phyloP scores from a whole-genome alignment of 2,888 invertebrate species.

The Andrena bucephala region DNA sequence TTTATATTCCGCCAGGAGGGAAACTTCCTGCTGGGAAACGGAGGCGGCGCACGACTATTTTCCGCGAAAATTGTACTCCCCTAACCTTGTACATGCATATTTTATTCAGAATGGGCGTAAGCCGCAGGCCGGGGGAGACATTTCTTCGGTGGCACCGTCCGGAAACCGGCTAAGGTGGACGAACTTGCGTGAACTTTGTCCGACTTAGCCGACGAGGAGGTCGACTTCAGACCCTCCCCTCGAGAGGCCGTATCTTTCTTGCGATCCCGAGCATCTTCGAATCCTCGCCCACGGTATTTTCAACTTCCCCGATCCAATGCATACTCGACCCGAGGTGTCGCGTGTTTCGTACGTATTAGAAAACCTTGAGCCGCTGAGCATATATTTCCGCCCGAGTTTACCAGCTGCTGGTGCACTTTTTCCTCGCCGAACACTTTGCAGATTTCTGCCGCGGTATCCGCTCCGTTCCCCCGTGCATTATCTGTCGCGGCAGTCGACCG shows the following conservation, averaged over 20 bases:
- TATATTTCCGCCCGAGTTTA: conserved; percentile 21
- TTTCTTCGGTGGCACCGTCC: conserved; percentile 61
- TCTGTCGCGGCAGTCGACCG: conserved; percentile 10
- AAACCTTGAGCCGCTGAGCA: background rate
- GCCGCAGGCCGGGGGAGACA: conserved; percentile 73
- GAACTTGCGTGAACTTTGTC: conserved; percentile 77
- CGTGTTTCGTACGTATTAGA: conserved; percentile 32
- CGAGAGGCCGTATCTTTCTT: conserved; percentile 16
- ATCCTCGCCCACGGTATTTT: conserved; percentile 30
- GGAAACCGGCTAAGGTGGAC: conserved; percentile 63
- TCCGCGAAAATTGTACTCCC: conserved; percentile 77
- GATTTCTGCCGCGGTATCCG: background rate
- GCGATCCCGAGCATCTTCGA: conserved; percentile 29
- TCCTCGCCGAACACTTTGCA: conserved; percentile 2
- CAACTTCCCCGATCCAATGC: conserved; percentile 45
- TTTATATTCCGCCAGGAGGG: conserved; percentile 49
- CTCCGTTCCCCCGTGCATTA: conserved; percentile 6
- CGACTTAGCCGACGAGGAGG: conserved; percentile 61
- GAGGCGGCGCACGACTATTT: conserved; percentile 68
- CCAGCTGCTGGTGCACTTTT: conserved; percentile 17
- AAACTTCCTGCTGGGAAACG: conserved; percentile 58
- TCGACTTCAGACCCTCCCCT: conserved; percentile 21
- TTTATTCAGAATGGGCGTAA: conserved; percentile 77
- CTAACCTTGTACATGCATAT: conserved; percentile 81
- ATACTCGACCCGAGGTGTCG: conserved; percentile 1